phyloP scores from a whole-genome alignment of 2,888 invertebrate genomes.

The Dusona sp. region DNA sequence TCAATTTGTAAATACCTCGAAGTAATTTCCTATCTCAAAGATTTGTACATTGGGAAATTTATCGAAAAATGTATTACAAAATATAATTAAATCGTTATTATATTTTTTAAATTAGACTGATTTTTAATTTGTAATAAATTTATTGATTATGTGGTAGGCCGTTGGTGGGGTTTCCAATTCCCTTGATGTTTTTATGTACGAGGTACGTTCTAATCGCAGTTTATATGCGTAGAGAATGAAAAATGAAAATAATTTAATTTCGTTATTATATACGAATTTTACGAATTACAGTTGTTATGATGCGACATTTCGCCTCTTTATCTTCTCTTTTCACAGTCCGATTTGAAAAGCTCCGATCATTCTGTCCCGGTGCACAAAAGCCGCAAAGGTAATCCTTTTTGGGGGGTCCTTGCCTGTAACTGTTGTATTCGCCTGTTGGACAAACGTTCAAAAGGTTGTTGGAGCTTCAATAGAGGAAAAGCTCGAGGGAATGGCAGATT shows the following conservation, averaged over 20 bases:
- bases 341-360: background rate
- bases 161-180: background rate
- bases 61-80: background rate
- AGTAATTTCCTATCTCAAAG: background rate
- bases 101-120: too few relatives aligned
- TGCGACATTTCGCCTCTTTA: background rate
- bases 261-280: background rate
- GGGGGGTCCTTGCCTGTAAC: background rate
- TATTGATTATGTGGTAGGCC: background rate
- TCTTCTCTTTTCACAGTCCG: background rate
- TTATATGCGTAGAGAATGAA: too few relatives aligned
- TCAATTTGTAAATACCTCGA: background rate
- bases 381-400: background rate
- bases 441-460: background rate
- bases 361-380: background rate
- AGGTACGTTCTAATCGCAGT: background rate
- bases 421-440: background rate
- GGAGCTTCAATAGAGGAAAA: constrained; percentile 16
- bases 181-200: background rate
- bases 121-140: too few relatives aligned
- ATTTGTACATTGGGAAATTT: too few relatives aligned
- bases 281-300: background rate
- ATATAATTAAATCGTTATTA: background rate
- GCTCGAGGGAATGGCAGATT: background rate
- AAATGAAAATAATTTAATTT: background rate